phyloP scores from a whole-genome alignment of 2,113 vertebrate genomes.

The Himantopus leucocephalus region DNA sequence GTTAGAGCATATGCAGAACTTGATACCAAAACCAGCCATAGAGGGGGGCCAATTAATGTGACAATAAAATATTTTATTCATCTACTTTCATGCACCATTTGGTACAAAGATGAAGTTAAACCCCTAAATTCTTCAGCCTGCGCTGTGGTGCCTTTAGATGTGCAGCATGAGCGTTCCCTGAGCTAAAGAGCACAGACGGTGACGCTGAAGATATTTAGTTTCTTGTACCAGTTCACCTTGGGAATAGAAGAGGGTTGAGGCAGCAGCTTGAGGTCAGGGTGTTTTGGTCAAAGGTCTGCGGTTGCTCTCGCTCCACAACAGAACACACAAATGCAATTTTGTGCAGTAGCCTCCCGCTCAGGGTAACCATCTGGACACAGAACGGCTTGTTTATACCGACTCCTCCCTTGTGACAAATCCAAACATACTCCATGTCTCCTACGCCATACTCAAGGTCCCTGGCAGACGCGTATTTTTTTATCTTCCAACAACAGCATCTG shows the following conservation, averaged over 20 bases:
- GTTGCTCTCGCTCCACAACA: not conserved
- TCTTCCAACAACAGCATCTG: not conserved
- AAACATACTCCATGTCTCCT: not conserved
- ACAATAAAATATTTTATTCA: not conserved
- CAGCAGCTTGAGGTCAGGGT: conserved; percentile 25
- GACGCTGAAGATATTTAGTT: not conserved
- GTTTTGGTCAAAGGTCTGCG: conserved; percentile 27
- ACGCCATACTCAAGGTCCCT: not conserved
- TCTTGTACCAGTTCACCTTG: not conserved
- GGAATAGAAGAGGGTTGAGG: not conserved
- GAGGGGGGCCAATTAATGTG: not conserved
- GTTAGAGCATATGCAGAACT: not conserved
- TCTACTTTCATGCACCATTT: not conserved
- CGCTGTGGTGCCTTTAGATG: not conserved
- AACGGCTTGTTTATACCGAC: not conserved
- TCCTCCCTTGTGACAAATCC: conserved; percentile 50
- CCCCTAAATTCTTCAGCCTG: not conserved
- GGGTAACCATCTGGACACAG: conserved; percentile 22
- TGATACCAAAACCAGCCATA: rapidly evolving
- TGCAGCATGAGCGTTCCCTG: rapidly evolving
- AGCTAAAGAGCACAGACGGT: not conserved
- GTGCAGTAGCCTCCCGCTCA: not conserved
- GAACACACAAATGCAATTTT: conserved; percentile 2
- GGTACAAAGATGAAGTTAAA: not conserved
- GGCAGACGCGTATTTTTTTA: not conserved